A percentile compares a stretch with the other conserved stretches of the same genome.
phyloP scores from a whole-genome alignment of 2,113 vertebrate genomes.

The Conger conger region DNA sequence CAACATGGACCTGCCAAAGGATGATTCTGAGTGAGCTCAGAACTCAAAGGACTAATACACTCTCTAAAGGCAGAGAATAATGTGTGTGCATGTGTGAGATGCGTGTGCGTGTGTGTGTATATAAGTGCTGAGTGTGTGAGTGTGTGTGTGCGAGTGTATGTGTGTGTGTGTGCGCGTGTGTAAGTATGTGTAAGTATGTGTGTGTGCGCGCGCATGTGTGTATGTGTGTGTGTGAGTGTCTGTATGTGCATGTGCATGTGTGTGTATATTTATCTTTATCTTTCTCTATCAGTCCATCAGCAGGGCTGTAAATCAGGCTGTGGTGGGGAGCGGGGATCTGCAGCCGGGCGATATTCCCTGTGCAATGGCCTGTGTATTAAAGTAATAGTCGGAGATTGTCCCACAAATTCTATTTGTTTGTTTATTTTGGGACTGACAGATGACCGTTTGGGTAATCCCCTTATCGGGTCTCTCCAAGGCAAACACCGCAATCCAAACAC shows the following conservation, averaged over 20 bases:
- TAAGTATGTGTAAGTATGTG: too few relatives aligned
- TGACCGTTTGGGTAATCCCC: neutral
- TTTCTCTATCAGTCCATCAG: neutral
- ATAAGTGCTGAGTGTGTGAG: too few relatives aligned
- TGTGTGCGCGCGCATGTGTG: too few relatives aligned
- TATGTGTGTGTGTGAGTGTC: too few relatives aligned
- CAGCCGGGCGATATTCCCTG: neutral
- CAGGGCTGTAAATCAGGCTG: neutral
- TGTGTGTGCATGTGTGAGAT: too few relatives aligned
- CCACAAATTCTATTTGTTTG: constrained; percentile 10
- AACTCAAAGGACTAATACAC: neutral
- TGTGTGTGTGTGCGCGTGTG: too few relatives aligned
- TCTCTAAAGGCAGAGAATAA: neutral
- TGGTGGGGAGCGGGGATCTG: neutral
- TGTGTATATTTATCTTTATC: neutral
- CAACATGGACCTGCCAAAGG: too few relatives aligned
- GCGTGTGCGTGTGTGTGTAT: too few relatives aligned
- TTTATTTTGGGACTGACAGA: constrained; percentile 13
- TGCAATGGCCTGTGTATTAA: neutral
- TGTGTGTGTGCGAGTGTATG: too few relatives aligned
- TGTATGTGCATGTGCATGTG: too few relatives aligned
- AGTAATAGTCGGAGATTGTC: neutral
- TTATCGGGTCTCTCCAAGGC: constrained; percentile 12
- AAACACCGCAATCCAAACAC: constrained; percentile 47
- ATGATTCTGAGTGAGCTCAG: neutral